Evolutionary conservation across 2,888 invertebrate genomes (phyloP).

Genomic region (Imbricaverruca yamaguchii): DNA sequence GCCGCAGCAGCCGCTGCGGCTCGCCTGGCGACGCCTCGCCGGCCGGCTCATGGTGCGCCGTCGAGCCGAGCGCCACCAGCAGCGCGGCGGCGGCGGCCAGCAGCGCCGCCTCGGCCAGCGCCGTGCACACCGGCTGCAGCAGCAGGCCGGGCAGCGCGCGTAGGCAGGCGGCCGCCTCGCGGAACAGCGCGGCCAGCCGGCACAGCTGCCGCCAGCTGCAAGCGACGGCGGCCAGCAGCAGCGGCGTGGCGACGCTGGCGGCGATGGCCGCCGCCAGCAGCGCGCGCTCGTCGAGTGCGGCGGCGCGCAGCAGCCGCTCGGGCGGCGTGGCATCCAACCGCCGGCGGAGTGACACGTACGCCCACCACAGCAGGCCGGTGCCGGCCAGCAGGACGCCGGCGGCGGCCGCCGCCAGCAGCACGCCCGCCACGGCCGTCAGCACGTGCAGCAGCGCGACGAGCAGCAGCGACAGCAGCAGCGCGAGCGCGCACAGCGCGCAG

Average conservation of each 20-base stretch:
- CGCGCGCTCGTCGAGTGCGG: conserved; percentile 74
- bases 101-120: conserved; percentile 65
- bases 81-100: conserved; percentile 79
- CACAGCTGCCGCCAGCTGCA: conserved; percentile 71
- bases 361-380: conserved; percentile 78
- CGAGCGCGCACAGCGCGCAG: conserved; percentile 55
- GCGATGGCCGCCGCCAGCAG: conserved; percentile 76
- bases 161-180: conserved; percentile 81
- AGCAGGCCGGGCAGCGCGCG: conserved; percentile 74
- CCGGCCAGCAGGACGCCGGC: conserved; percentile 47
- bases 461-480: conserved; percentile 63
- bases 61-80: conserved; percentile 75
- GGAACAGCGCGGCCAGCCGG: conserved; percentile 74
- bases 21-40: conserved; percentile 16
- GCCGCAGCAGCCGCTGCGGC: conserved; percentile 52
- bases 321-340: conserved; percentile 51
- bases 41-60: conserved; percentile 53
- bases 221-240: conserved; percentile 63
- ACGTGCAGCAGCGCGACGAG: conserved; percentile 77
- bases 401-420: conserved; percentile 76
- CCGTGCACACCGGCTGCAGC: conserved; percentile 75
- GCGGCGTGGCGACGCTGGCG: conserved; percentile 73
- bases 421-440: conserved; percentile 73
- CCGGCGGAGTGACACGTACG: conserved; percentile 66
- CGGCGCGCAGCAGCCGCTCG: conserved; percentile 58